Evolutionary conservation across 2,888 invertebrate species (phyloP).

Genomic region (Fragum fragum): DNA sequence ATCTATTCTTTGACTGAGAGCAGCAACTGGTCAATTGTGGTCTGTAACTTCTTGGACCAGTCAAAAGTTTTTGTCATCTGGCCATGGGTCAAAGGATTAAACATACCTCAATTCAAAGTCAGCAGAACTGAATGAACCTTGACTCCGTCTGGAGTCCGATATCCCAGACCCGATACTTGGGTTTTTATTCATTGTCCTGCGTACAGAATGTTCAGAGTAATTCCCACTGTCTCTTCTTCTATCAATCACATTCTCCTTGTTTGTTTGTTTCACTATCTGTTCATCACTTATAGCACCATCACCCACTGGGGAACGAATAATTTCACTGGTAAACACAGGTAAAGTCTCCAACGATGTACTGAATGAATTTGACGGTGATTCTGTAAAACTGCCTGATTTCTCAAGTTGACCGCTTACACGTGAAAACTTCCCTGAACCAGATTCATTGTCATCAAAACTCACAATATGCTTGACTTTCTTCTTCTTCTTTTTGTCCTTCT

Average conservation of each 20-base stretch:
- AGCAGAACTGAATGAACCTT: slow-evolving; percentile 74
- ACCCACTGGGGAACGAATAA: slow-evolving; percentile 1
- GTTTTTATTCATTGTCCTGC: slow-evolving; percentile 49
- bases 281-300: slow-evolving; percentile 3
- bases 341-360: slow-evolving; percentile 31
- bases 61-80: too few species aligned
- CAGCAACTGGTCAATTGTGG: too few species aligned
- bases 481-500: slow-evolving; percentile 88
- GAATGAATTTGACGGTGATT: slow-evolving; percentile 40
- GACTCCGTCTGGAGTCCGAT: slow-evolving; percentile 61
- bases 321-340: slow-evolving; percentile 29
- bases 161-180: slow-evolving; percentile 69
- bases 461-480: slow-evolving; percentile 91
- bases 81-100: too few species aligned
- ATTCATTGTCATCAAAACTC: slow-evolving; percentile 90
- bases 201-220: slow-evolving; percentile 21
- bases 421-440: slow-evolving; percentile 59
- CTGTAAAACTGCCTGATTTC: slow-evolving; percentile 51
- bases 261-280: background rate
- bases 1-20: too few species aligned
- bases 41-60: too few species aligned
- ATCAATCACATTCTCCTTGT: slow-evolving; percentile 2
- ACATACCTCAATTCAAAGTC: slow-evolving; percentile 76
- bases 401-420: slow-evolving; percentile 47
- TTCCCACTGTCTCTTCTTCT: slow-evolving; percentile 27